Base-by-base conservation (phyloP, 2,888 invertebrate species). In the Cephalotes varians region DNA sequence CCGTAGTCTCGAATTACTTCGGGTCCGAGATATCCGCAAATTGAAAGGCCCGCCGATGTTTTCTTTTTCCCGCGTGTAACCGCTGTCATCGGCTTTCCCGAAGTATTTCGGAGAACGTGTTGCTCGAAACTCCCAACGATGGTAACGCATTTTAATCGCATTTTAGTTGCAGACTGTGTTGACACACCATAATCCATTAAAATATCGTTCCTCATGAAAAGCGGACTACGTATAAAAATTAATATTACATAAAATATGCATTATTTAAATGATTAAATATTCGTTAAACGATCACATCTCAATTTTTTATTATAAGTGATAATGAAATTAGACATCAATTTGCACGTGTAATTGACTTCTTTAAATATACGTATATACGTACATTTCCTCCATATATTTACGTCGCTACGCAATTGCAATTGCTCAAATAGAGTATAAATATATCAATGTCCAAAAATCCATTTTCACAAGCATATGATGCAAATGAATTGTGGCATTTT, bases 1-100 rank as follows among this genome's bases (percentile, higher is more conserved):
- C 81, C 73, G 74, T 67, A 62, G 77, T 69, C 73, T 79, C 84
- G 84, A 86, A 86, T 86, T 85, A 86, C 86, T 87, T 83, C 74
- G 47, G 62, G 67, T 81, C 37, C 86, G 58, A 69, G 51, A n/a
- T 49, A 64, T 44, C 49, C 81, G 79, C 58, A 71, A 67, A 79
- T 86, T 79, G 81, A 85, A 82, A 85, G 80, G 62, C 44, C 15
- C 37, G 74, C 40, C 44, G 31, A 31, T 28, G 80, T 60, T 67
- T 79, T 62, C 47, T 71, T 71, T 82, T 73, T 77, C 65, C 37
- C 37, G 44, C 31, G 12, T 56, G 64, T 37, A 40, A 56, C 47
- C 64, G 65, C 79, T 79, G 77, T 77, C 77, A 71, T 71, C 71
- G 77, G 77, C 71, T 71, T 79, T 71, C 47, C 77, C 77, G 28